Conservation (phyloP, 92 coral and sea anemone species). For the Paragorgia papillata region DNA sequence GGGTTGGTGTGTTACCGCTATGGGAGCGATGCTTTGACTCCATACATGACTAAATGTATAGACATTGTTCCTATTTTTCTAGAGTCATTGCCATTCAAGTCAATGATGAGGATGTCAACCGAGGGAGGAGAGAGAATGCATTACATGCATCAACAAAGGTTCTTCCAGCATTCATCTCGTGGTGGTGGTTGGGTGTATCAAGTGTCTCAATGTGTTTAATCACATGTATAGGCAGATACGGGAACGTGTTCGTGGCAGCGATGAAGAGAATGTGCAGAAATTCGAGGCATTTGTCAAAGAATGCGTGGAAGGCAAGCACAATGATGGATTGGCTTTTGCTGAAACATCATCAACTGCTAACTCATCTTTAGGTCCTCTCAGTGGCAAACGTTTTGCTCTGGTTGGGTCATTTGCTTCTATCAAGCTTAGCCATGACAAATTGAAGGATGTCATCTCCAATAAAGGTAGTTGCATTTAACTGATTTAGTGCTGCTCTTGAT, state of each 20-base stretch:
- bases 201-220: constrained; percentile 51
- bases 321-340: background rate
- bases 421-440: constrained; percentile 20
- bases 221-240: constrained; percentile 56
- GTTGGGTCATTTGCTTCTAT: background rate
- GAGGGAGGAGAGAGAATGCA: constrained; percentile 68
- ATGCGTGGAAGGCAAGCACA: constrained; percentile 9
- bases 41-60: constrained; percentile 41
- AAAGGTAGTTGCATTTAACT: no score
- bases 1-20: constrained; percentile 43
- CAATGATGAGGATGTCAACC: constrained; percentile 60
- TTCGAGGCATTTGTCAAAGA: constrained; percentile 36
- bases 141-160: no score
- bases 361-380: background rate
- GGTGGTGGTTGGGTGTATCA: constrained; percentile 62
- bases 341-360: background rate
- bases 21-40: constrained; percentile 30
- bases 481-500: no score
- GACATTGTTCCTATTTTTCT: constrained; percentile 54
- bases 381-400: no score
- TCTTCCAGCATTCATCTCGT: no score
- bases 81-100: constrained; percentile 56
- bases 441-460: background rate
- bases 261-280: constrained; percentile 27
- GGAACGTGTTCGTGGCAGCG: no score